Evolutionary conservation across 2,888 invertebrate species (phyloP), one percentile per base, ranked within the genome.

Genomic region (Chymomyza fuscimana): DNA sequence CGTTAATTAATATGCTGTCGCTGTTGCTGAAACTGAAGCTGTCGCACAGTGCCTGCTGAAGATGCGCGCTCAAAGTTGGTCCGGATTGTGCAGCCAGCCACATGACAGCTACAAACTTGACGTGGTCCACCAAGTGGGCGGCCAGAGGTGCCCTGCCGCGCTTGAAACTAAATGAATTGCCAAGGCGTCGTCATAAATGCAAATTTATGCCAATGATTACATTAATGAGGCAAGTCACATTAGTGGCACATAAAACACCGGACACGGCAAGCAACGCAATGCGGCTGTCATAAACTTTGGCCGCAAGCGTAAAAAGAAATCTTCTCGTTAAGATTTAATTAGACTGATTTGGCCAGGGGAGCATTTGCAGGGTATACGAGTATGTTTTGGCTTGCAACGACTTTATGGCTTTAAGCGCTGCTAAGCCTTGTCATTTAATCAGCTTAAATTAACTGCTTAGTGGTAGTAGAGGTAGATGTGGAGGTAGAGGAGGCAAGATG

Each of bases 141-240:
- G 54, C 19, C 19, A 54, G 22, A 1, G 54, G 2, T n/a, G 16
- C 19, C 7, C 40, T 10, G 40, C 1, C 19, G 19, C 19, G 19
- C 19, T 19, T 19, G 19, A 19, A 40, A 40, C 40, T 40, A 40
- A 40, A 40, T 40, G 40, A 40, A 40, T 40, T 40, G 72, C 70
- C 69, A 72, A 70, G 76, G 70, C 72, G 73, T 71, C 67, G 72
- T 72, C 67, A 82, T 82, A 79, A 85, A 85, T 82, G 80, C 73
- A 85, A 82, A 82, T 82, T 85, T 80, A 82, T 85, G 73, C 61
- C 77, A 73, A 77, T 82, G 82, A 80, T 82, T 82, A 85, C 74
- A 73, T 80, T 80, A 79, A 81, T 70, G 70, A 67, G 58, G 66
- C 67, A 12, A 19, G 58, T 6, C 16, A 19, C 19, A 54, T 16